Base-by-base conservation (phyloP, 2,113 vertebrate species). In the Oreochromis aureus region DNA sequence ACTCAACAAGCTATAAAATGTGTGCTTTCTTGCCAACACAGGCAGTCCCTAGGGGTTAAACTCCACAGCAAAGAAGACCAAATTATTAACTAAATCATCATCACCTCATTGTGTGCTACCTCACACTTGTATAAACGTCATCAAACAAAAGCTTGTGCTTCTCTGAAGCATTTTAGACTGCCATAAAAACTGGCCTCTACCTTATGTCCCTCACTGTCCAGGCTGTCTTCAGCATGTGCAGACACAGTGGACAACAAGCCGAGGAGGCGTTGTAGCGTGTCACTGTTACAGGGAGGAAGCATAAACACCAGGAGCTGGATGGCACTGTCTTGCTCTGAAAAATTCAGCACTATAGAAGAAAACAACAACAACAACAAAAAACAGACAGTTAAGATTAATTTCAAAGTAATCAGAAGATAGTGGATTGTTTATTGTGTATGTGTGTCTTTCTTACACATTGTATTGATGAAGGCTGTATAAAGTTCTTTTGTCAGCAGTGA, bases 231-330 rank as follows among this genome's bases (percentile, higher is more conserved):
- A 13, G 99, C 98, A 0, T 98, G 98, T 82, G 94, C 94, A 90
- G 98, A 98, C 90, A 99, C 98, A 2, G 96, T 98, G 91, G 97
- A 97, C 92, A 99, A 97, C 95, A 99, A 97, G 91, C 97, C 96
- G 16, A 99, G 97, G 87, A 99, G 97, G 39, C 98, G 96, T 90
- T 99, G 97, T 51, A 99, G 97, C 4, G 98, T 99, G 95, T 99
- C 99, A 32, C 98, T 98, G 96, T 99, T 99, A 93, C 98, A 99
- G 81, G 98, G 97, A 91, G 98, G 98, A 94, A 99, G 97, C 94
- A 99, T 95, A 96, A 98, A 99, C 88, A 99, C 95, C 92, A 99
- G 97, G 85, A 99, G 98, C 94, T 98, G 97, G 89, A 99, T 95
- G 89, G 97, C 96, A 71, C 92, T 95, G 84, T 95, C 92, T 93